Base-by-base conservation (phyloP, 1,140 invertebrate genomes). In the Vanessa atalanta region DNA sequence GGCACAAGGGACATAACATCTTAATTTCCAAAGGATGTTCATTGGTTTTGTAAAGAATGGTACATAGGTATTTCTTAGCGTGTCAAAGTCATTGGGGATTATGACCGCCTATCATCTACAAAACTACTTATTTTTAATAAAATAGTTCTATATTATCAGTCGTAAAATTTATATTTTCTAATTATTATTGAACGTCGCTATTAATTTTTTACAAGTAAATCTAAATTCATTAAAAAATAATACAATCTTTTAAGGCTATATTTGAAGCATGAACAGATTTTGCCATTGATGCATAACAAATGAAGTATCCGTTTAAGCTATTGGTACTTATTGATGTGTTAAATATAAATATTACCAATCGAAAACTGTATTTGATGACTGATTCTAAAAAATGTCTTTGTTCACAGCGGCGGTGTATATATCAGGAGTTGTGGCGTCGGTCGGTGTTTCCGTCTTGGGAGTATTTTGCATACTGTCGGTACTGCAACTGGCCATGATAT, bases 401-500 rank as follows among this genome's bases (percentile, higher is more conserved):
- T 77, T 95, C 95, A 67, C 93, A 97, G 96, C 95, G 89, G 95
- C 95, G 15, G 96, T 97, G 61, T 96, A 95, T 91, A 93, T 96
- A 78, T 95, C 97, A 53, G 97, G 97, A 43, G 91, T 97, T 65
- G 94, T 96, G 60, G 96, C 95, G 12, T 94, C 95, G 11, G 90
- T 95, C 37, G 96, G 96, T 55, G 95, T 96, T 31, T 92, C 95
- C 14, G 85, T 96, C 43, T 93, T 97, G 70, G 96, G 95, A 8
- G 90, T 97, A 31, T 96, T 97, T 88, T 96, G 96, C 84, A 92
- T 96, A 60, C 88, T 97, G 53, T 96, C 96, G 23, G 94, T 97
- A 69, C 93, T 97, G 47, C 96, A 97, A 89, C 93, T 97, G 61
- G 96, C 97, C 53, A 97, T 97, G 96, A 95, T 97, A 77, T 96